These are phyloP conservation scores for Phorcus lineatus DNA, from an alignment of 2,888 invertebrate genomes.

Conservation along the genomic window DNA sequence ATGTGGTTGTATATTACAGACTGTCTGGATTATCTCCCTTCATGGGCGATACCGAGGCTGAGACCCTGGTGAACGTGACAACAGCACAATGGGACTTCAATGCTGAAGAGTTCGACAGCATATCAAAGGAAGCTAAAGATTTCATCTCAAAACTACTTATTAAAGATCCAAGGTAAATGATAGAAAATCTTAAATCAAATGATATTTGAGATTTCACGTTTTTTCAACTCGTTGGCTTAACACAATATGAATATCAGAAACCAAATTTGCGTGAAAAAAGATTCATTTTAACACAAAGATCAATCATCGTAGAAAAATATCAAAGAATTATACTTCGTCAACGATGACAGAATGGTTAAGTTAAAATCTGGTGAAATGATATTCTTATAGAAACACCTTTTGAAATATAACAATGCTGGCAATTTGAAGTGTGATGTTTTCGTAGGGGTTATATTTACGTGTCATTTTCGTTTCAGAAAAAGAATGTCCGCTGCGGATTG, in stretches of 20 bases:
- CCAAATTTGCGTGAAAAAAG: neutral
- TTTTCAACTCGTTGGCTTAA: neutral
- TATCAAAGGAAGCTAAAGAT: constrained; percentile 95
- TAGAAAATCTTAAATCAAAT: neutral
- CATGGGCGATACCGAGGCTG: constrained; percentile 97
- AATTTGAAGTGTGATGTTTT: neutral
- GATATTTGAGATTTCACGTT: no score
- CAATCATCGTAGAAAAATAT: no score
- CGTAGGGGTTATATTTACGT: neutral
- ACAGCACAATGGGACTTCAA: constrained; percentile 98
- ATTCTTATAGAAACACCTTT: no score
- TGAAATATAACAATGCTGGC: neutral
- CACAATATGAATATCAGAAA: neutral
- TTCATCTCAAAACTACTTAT: constrained; percentile 93
- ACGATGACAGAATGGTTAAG: neutral
- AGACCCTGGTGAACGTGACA: constrained; percentile 99
- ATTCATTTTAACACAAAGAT: neutral
- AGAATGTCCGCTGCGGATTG: constrained; percentile 90
- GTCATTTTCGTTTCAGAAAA: constrained; percentile 79
- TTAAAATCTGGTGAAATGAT: neutral
- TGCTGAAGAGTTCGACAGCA: constrained; percentile 95
- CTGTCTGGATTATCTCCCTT: constrained; percentile 97
- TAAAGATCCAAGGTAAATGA: constrained; percentile 81
- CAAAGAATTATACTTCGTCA: neutral
- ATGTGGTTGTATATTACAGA: neutral